These are phyloP conservation scores for Takifugu ocellatus DNA, from an alignment of 2,797 vertebrate species.

Conservation along the genomic window DNA sequence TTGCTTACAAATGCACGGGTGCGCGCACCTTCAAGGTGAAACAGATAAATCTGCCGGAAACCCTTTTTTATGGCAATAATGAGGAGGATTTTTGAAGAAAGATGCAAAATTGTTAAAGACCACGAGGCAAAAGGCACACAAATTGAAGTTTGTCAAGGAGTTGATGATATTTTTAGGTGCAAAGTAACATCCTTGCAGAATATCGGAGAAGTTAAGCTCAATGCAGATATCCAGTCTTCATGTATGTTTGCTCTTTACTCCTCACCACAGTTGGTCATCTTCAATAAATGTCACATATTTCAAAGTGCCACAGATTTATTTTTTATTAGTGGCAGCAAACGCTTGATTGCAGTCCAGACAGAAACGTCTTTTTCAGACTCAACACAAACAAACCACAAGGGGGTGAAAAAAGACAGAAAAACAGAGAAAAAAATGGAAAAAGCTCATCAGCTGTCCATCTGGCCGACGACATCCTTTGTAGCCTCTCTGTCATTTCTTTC, in stretches of 20 bases:
- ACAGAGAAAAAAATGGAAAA: conserved; percentile 61
- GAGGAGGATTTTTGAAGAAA: conserved; percentile 60
- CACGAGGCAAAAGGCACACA: conserved; percentile 39
- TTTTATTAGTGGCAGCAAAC: conserved; percentile 54
- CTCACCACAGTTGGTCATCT: conserved; percentile 44
- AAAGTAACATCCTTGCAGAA: conserved; percentile 64
- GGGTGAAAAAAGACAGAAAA: conserved; percentile 31
- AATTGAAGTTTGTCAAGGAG: conserved; percentile 59
- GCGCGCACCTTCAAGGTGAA: conserved; percentile 76
- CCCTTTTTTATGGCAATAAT: conserved; percentile 65
- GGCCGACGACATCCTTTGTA: conserved; percentile 81
- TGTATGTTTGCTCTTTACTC: conserved; percentile 56
- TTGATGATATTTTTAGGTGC: conserved; percentile 55
- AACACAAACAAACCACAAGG: conserved; percentile 66
- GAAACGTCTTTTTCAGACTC: conserved; percentile 58
- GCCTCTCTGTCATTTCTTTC: conserved; percentile 78
- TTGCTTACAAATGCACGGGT: conserved; percentile 69
- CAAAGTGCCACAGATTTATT: conserved; percentile 30
- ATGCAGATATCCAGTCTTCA: conserved; percentile 40
- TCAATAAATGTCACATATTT: conserved; percentile 49
- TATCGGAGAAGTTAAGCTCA: conserved; percentile 50
- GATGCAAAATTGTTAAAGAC: conserved; percentile 66
- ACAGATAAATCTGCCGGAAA: conserved; percentile 74
- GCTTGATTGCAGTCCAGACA: conserved; percentile 57
- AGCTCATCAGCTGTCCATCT: conserved; percentile 81